Percentiles rank a stretch among this genome's conserved stretches.
phyloP scores from a whole-genome alignment of 2,113 vertebrate species.

The Chaenogobius annularis region DNA sequence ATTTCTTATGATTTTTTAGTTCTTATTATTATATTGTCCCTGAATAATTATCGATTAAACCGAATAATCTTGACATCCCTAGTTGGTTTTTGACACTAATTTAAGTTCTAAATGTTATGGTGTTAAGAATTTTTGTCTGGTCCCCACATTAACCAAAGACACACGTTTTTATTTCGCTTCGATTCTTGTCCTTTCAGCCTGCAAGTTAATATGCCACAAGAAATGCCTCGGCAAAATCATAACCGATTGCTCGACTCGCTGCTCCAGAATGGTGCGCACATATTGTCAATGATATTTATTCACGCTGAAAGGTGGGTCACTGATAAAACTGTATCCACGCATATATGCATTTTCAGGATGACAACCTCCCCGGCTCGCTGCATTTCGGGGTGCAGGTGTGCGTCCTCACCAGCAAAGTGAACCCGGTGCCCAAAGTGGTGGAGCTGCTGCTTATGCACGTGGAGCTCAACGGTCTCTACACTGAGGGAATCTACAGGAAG shows the following conservation, averaged over 20 bases:
- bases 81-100: neutral
- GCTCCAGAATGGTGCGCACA: conserved; percentile 77
- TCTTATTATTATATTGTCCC: too few relatives aligned
- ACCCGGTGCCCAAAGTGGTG: conserved; percentile 85
- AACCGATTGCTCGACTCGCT: conserved; percentile 78
- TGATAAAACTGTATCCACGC: neutral
- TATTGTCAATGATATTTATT: neutral
- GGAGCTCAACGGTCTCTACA: conserved; percentile 94
- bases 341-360: conserved; percentile 44
- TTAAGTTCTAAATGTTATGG: neutral
- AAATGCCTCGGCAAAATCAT: conserved; percentile 90
- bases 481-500: conserved; percentile 96
- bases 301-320: too few relatives aligned
- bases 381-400: conserved; percentile 89
- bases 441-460: conserved; percentile 88
- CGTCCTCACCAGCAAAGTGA: conserved; percentile 79
- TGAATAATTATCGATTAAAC: too few relatives aligned
- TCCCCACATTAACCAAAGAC: neutral
- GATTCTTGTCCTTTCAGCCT: conserved; percentile 73
- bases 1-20: too few relatives aligned
- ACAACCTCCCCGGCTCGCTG: conserved; percentile 66
- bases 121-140: neutral
- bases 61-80: too few relatives aligned
- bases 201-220: conserved; percentile 95
- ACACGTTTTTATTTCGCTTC: neutral